Evolutionary conservation across 1,140 invertebrate species (phyloP).

Genomic region (Diorhabda elongata): DNA sequence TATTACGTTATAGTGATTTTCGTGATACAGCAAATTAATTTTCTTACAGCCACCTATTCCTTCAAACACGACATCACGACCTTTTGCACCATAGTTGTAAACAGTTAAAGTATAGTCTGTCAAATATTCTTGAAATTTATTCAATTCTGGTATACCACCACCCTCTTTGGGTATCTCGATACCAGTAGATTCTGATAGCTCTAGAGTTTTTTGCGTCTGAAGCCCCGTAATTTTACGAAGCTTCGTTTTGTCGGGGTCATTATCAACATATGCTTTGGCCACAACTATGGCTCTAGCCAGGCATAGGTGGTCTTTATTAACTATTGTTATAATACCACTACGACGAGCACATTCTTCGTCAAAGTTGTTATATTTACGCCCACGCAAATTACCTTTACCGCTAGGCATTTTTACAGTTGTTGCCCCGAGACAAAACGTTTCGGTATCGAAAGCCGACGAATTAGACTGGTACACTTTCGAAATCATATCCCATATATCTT

Average conservation of each 20-base stretch:
- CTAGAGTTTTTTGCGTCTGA: neutral
- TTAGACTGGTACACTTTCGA: too few relatives aligned
- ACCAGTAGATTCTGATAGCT: too few relatives aligned
- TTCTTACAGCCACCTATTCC: too few relatives aligned
- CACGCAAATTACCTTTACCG: neutral
- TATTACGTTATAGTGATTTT: too few relatives aligned
- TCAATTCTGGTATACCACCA: too few relatives aligned
- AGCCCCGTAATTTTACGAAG: neutral
- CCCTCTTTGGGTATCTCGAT: too few relatives aligned
- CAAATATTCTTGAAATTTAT: too few relatives aligned
- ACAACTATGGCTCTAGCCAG: conserved; percentile 14
- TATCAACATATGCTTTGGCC: conserved; percentile 9
- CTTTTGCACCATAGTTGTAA: too few relatives aligned
- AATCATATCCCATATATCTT: too few relatives aligned
- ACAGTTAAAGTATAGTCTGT: too few relatives aligned
- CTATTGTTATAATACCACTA: conserved; percentile 11
- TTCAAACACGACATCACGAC: too few relatives aligned
- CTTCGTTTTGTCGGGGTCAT: neutral
- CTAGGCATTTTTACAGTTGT: conserved; percentile 3
- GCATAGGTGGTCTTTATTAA: conserved; percentile 19
- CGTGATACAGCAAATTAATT: too few relatives aligned
- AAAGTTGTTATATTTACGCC: conserved; percentile 12
- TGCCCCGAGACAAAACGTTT: conserved; percentile 1
- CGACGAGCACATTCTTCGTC: conserved; percentile 12
- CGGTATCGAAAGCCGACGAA: neutral